Percentiles rank a stretch among this genome's conserved stretches.
Conservation (phyloP, 2,888 invertebrate species). For the Hypercompe scribonia region DNA sequence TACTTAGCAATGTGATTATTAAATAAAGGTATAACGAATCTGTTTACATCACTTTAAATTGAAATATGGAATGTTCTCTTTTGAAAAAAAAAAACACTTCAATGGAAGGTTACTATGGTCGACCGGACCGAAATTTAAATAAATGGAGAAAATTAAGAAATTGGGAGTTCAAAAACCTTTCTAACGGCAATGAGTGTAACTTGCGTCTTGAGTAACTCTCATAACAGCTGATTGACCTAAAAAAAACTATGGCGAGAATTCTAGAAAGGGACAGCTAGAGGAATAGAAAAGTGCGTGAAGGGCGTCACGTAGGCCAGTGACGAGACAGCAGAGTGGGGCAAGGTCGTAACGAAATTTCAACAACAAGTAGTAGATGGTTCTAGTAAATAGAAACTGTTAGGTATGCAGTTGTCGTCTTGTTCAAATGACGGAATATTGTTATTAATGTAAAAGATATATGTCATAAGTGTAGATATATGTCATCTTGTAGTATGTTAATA, state of each 20-base stretch:
- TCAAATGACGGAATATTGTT: not conserved
- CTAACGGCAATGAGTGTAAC: slow-evolving; percentile 46
- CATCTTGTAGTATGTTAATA: too few species aligned
- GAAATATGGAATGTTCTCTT: not conserved
- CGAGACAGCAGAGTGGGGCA: slow-evolving; percentile 65
- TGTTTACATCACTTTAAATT: too few species aligned
- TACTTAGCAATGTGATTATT: slow-evolving; percentile 10
- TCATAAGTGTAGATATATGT: too few species aligned
- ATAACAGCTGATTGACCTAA: slow-evolving; percentile 68
- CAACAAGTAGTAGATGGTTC: slow-evolving; percentile 21
- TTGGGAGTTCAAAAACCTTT: slow-evolving; percentile 52
- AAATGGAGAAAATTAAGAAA: slow-evolving; percentile 29
- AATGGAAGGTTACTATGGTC: not conserved
- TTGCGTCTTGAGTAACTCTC: slow-evolving; percentile 33
- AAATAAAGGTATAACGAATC: not conserved
- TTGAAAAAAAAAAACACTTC: not conserved
- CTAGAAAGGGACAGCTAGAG: slow-evolving; percentile 57
- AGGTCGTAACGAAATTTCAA: slow-evolving; percentile 62
- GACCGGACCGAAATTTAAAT: slow-evolving; percentile 27
- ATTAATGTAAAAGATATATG: too few species aligned
- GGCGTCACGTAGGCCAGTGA: slow-evolving; percentile 73
- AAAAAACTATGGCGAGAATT: slow-evolving; percentile 48
- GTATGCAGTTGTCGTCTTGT: slow-evolving; percentile 3
- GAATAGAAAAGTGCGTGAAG: slow-evolving; percentile 63
- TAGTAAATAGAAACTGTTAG: not conserved